Conservation (phyloP, 2,797 vertebrate species). For the Onychomys torridus region DNA sequence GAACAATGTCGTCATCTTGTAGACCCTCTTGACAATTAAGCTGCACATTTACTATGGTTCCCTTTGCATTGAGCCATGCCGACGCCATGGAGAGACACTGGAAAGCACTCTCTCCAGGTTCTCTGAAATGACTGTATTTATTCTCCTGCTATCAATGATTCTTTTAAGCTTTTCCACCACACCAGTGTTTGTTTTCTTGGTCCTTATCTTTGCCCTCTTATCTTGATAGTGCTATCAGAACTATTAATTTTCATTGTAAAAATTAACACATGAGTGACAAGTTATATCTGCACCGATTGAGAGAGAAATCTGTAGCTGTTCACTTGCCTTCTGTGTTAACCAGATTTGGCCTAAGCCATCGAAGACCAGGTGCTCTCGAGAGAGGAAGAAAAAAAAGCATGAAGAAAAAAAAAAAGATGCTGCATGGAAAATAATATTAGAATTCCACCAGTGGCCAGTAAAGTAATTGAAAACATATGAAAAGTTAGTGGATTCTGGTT, state of each 20-base stretch:
- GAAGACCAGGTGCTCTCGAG: neutral
- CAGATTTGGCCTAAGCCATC: neutral
- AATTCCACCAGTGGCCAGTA: constrained; percentile 49
- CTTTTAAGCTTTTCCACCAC: neutral
- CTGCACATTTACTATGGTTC: neutral
- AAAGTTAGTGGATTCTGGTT: constrained; percentile 23
- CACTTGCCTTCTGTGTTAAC: neutral
- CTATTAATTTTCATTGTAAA: constrained; percentile 41
- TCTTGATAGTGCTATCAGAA: neutral
- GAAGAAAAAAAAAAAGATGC: constrained; percentile 47
- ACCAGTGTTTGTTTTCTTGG: neutral
- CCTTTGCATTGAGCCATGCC: neutral
- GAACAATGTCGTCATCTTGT: neutral
- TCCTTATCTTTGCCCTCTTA: neutral
- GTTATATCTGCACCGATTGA: neutral
- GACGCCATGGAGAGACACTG: neutral
- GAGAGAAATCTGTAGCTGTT: constrained; percentile 4
- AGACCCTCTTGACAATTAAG: neutral
- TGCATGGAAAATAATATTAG: constrained; percentile 62
- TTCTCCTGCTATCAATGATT: neutral
- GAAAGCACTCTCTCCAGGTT: neutral
- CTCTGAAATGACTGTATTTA: neutral
- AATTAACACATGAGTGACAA: neutral
- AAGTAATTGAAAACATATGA: constrained; percentile 76
- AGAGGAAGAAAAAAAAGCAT: neutral